Percentiles rank a stretch among this genome's conserved stretches.
These are phyloP conservation scores for Zootoca vivipara DNA, from an alignment of 2,113 vertebrate genomes.

Conservation along the genomic window DNA sequence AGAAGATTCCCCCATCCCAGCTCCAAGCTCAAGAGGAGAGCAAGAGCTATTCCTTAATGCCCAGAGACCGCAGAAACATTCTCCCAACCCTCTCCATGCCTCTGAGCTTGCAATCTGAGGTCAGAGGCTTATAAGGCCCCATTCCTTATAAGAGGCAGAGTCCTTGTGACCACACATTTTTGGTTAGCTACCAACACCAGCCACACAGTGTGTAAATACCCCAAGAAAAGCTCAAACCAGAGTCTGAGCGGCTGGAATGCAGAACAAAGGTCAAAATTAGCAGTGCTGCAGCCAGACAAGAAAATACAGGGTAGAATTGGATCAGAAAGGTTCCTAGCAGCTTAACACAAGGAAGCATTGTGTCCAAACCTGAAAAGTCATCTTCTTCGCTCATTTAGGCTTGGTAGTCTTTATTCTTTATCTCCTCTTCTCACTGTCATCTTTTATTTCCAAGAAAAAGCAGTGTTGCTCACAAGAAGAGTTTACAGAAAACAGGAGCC, in stretches of 20 bases:
- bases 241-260: neutral
- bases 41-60: too few relatives aligned
- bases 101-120: too few relatives aligned
- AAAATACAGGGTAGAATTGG: constrained; percentile 15
- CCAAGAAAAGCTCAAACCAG: neutral
- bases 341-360: neutral
- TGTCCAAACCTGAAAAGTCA: neutral
- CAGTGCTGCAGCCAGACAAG: neutral
- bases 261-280: neutral
- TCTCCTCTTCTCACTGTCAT: constrained; percentile 23
- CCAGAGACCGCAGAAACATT: too few relatives aligned
- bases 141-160: too few relatives aligned
- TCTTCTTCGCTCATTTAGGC: neutral
- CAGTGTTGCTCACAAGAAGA: neutral
- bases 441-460: constrained; percentile 18
- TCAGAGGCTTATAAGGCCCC: too few relatives aligned
- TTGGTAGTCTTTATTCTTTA: neutral
- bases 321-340: neutral
- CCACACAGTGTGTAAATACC: neutral
- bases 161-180: too few relatives aligned
- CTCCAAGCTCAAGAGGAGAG: too few relatives aligned
- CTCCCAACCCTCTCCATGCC: too few relatives aligned
- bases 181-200: neutral
- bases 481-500: neutral
- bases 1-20: too few relatives aligned